Evolutionary conservation across 92 coral and sea anemone genomes (phyloP).

Genomic region (Palythoa heliodiscus): DNA sequence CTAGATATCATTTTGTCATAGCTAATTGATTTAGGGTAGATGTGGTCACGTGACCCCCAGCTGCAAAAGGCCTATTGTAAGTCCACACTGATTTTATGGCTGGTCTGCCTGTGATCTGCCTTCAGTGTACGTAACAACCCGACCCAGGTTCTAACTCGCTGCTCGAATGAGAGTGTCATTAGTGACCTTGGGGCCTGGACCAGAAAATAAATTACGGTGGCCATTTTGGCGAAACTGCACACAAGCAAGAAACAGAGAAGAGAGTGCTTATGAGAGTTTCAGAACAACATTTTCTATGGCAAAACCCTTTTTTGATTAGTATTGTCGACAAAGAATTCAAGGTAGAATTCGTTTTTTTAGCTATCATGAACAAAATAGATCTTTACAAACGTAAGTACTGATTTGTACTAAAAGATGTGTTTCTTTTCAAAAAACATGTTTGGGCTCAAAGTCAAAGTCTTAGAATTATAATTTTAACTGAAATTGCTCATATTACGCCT

Average conservation of each 20-base stretch:
- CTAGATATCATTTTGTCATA: too few relatives aligned
- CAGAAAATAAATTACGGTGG: not conserved
- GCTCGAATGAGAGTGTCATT: not conserved
- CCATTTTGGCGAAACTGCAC: constrained; percentile 7
- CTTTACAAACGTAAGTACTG: constrained; percentile 40
- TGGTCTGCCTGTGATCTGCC: too few relatives aligned
- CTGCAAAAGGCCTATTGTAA: too few relatives aligned
- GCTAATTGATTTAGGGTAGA: too few relatives aligned
- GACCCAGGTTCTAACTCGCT: too few relatives aligned
- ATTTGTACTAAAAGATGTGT: not conserved
- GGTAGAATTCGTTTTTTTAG: not conserved
- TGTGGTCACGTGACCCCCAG: too few relatives aligned
- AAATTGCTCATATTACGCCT: not conserved
- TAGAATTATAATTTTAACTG: not conserved
- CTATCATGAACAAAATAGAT: constrained; percentile 17
- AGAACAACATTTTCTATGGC: not conserved
- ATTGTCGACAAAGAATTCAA: not conserved
- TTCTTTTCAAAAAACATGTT: not conserved
- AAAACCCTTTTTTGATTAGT: not conserved
- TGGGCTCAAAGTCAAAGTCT: not conserved
- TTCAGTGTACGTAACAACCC: too few relatives aligned
- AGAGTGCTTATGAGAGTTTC: not conserved
- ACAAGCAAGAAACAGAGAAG: not conserved
- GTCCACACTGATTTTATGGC: too few relatives aligned
- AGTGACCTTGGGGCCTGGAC: constrained; percentile 3